Evolutionary conservation across 2,113 vertebrate genomes (phyloP).

Genomic region (Sinosuthora webbiana): DNA sequence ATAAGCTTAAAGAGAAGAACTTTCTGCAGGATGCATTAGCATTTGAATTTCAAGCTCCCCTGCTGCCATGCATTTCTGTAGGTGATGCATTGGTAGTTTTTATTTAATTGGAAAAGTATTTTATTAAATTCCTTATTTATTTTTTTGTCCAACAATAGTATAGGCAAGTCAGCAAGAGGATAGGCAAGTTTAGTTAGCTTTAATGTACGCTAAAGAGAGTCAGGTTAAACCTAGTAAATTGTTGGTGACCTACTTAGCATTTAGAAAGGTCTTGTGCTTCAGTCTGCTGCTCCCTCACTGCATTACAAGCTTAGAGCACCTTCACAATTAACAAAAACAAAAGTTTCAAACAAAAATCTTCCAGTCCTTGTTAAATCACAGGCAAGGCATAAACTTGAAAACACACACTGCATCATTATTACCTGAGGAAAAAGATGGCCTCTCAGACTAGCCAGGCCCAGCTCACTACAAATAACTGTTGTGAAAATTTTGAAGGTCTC

Average conservation of each 20-base stretch:
- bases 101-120: background rate
- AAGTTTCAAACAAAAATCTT: background rate
- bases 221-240: background rate
- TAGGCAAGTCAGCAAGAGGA: background rate
- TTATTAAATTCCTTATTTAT: background rate
- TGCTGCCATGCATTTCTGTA: background rate
- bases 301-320: fast-evolving
- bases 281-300: background rate
- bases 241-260: background rate
- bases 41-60: background rate
- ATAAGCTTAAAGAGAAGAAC: background rate
- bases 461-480: background rate
- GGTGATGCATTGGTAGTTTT: background rate
- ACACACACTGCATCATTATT: background rate
- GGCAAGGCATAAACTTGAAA: background rate
- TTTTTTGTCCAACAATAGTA: background rate
- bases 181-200: background rate
- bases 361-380: background rate
- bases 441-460: background rate
- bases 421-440: background rate
- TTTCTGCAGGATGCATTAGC: background rate
- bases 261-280: background rate
- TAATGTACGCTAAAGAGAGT: fast-evolving
- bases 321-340: background rate
- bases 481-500: background rate